Evolutionary conservation across 2,113 vertebrate genomes (phyloP), one percentile per base, ranked within the genome.

Genomic region (Choloepus hoffmanni): DNA sequence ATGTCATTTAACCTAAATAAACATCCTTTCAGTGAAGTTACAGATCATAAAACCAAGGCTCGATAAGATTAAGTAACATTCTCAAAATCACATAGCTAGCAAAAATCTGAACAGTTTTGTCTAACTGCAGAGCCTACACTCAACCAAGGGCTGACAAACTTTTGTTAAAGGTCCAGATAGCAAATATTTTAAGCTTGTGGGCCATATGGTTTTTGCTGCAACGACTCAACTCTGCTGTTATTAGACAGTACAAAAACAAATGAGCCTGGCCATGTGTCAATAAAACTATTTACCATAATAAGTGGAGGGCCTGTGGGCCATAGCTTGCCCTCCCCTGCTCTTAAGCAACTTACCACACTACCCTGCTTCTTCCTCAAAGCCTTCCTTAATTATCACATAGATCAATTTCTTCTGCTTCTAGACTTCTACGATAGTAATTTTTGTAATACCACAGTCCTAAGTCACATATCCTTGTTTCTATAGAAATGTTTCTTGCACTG

Each of bases 321-420:
- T 18, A 73, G 23, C 7, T 63, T 88, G 30, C 26, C 28, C 48
- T 63, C 1, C 30, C 5, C 13, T 53, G 10, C 19, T 85, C 55
- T 89, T 58, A 84, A 72, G 13, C 86, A 79, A 82, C 19, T 77
- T 1, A 77, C 1, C 55, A 86, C 2, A 11, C 23, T 89, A 4
- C 43, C 55, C 63, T 79, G 50, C 60, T 83, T 92, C 24, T 77
- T 86, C 48, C 72, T 92, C 77, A 85, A 8, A 87, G 55, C 13
- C 15, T 30, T 68, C 30, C 53, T 24, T 92, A 7, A 91, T 78
- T 76, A 84, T 7, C 24, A 81, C 19, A 70, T 14, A 85, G 26
- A 58, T 88, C 63, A 90, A 67, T 89, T 74, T 93, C 78, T 94
- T 85, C 53, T 92, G 60, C 60, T 94, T 85, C 19, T 68, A 26